phyloP scores from a whole-genome alignment of 2,113 vertebrate species.

The Thunnus maccoyii region DNA sequence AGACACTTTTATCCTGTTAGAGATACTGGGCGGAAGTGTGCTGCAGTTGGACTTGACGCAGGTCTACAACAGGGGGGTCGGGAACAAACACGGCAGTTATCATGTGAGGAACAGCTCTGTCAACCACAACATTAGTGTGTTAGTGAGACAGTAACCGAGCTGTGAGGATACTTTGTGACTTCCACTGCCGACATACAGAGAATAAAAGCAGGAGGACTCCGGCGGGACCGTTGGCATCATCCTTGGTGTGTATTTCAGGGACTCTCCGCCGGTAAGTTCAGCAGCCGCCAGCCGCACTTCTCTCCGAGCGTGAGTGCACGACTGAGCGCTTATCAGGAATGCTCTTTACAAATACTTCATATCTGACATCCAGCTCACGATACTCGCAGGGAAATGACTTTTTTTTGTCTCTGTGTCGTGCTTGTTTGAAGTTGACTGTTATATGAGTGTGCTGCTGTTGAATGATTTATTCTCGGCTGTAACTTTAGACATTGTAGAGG shows the following conservation, averaged over 20 bases:
- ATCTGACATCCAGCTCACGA: not conserved
- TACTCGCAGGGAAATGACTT: accelerated
- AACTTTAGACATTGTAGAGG: constrained; percentile 1
- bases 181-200: not conserved
- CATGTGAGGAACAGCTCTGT: constrained; percentile 21
- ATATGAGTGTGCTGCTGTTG: not conserved
- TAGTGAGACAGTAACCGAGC: not conserved
- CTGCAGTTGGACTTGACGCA: not conserved
- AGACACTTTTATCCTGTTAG: constrained; percentile 17
- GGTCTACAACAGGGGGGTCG: constrained; percentile 3
- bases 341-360: constrained; percentile 16
- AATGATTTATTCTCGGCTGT: constrained; percentile 4
- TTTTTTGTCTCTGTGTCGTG: not conserved
- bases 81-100: not conserved
- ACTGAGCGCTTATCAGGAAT: constrained; percentile 6
- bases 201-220: not conserved
- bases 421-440: not conserved
- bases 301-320: not conserved
- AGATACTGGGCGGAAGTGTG: constrained; percentile 33
- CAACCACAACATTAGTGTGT: not conserved
- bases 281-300: constrained; percentile 43
- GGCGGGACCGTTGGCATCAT: constrained; percentile 2
- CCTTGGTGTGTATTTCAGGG: not conserved
- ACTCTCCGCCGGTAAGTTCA: constrained; percentile 45
- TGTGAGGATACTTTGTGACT: not conserved